Conservation (phyloP, 2,888 invertebrate species). For the Agrochola circellaris region DNA sequence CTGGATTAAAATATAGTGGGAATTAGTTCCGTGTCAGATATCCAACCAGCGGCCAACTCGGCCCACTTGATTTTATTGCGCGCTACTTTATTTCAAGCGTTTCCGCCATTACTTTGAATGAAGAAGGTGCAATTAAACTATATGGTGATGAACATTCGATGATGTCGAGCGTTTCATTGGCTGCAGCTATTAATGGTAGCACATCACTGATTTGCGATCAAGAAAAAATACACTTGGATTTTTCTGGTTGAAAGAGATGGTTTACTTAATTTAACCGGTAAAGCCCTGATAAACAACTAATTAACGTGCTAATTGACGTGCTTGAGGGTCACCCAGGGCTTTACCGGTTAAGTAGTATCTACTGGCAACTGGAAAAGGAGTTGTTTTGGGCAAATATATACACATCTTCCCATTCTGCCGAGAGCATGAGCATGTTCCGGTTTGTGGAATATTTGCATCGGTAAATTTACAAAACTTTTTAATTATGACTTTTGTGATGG, state of each 20-base stretch:
- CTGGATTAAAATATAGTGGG: conserved; percentile 90
- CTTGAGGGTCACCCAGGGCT: too few species aligned
- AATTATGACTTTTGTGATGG: background rate
- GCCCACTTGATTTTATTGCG: conserved; percentile 84
- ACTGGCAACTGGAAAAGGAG: background rate
- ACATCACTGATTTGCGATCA: background rate
- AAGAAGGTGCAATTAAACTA: conserved; percentile 66
- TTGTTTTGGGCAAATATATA: conserved; percentile 4
- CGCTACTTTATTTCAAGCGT: conserved; percentile 80
- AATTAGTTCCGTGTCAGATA: conserved; percentile 90
- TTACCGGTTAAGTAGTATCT: background rate
- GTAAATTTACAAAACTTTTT: conserved; percentile 7
- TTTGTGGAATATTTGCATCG: conserved; percentile 1
- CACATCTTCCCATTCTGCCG: background rate
- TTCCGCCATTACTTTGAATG: conserved; percentile 71
- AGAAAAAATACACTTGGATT: background rate
- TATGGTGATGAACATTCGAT: conserved; percentile 52
- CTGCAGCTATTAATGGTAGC: conserved; percentile 24
- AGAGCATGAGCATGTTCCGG: background rate
- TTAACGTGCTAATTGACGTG: too few species aligned
- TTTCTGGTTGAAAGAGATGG: background rate
- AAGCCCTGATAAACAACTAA: too few species aligned
- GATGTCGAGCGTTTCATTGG: conserved; percentile 38
- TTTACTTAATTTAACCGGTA: conserved; percentile 11
- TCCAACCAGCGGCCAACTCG: conserved; percentile 77